phyloP scores from a whole-genome alignment of 2,888 invertebrate genomes.

The Barypeithes pellucidus region DNA sequence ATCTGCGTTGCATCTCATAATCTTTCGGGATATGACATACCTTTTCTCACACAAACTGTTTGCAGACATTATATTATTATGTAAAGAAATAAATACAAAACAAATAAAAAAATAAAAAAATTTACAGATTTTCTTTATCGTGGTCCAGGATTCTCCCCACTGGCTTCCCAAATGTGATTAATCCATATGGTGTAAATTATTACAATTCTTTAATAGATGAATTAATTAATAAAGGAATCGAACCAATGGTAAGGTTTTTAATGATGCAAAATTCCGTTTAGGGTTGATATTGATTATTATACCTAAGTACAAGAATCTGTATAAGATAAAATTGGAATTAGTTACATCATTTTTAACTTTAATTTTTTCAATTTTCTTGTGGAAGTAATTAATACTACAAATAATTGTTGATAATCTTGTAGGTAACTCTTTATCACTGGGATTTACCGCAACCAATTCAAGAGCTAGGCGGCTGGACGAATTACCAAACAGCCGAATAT shows the following conservation, averaged over 20 bases:
- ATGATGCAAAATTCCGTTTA: no score
- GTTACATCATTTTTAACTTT: no score
- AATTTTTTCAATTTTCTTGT: no score
- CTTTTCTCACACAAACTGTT: not conserved
- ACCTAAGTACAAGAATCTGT: no score
- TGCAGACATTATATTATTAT: no score
- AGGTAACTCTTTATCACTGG: conserved; percentile 58
- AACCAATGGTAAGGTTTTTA: conserved; percentile 72
- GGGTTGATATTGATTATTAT: no score
- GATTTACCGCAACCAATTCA: conserved; percentile 57
- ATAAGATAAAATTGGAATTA: no score
- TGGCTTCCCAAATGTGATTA: conserved; percentile 79
- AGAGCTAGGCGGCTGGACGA: conserved; percentile 78
- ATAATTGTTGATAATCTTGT: conserved; percentile 3
- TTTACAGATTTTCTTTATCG: conserved; percentile 55
- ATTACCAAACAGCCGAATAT: conserved; percentile 76
- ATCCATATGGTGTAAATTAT: conserved; percentile 81
- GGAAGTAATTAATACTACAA: not conserved
- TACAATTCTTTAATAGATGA: conserved; percentile 84
- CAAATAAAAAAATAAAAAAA: not conserved
- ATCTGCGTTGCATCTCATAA: not conserved
- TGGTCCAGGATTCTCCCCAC: conserved; percentile 73
- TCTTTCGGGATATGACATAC: not conserved
- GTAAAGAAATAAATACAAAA: no score
- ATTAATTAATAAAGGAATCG: conserved; percentile 72